Conservation (phyloP, 2,888 invertebrate species). For the Synanthedon tipuliformis region DNA sequence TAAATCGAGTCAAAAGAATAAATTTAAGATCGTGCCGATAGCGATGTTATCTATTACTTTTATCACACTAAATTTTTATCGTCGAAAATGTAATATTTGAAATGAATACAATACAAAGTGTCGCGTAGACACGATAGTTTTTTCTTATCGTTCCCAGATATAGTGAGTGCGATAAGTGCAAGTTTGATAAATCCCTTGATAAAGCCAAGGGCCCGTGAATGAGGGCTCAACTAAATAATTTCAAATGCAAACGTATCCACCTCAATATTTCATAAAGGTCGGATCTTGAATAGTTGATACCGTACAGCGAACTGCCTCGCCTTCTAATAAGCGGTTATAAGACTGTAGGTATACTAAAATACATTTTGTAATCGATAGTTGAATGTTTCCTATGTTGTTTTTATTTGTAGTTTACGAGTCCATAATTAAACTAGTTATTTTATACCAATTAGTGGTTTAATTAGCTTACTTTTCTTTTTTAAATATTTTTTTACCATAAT, state of each 20-base stretch:
- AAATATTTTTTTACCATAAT: no score
- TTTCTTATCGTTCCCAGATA: background rate
- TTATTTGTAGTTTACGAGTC: background rate
- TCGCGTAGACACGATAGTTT: background rate
- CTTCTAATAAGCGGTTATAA: slow-evolving; percentile 27
- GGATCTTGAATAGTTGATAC: slow-evolving; percentile 25
- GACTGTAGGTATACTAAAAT: slow-evolving; percentile 22
- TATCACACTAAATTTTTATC: no score
- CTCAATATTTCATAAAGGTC: slow-evolving; percentile 11
- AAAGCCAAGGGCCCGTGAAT: slow-evolving; percentile 6
- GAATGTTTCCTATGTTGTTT: background rate
- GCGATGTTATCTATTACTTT: no score
- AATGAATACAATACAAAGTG: background rate
- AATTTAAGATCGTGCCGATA: no score
- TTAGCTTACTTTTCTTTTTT: no score
- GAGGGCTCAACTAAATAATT: slow-evolving; percentile 6
- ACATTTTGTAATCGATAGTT: slow-evolving; percentile 8
- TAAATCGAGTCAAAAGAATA: no score
- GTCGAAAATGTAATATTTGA: slow-evolving; percentile 1
- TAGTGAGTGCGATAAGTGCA: slow-evolving; percentile 13
- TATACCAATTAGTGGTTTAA: no score
- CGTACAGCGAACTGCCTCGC: slow-evolving; percentile 14
- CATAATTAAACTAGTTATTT: background rate
- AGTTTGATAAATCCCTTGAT: slow-evolving; percentile 12
- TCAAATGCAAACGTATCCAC: slow-evolving; percentile 10